Evolutionary conservation across 2,797 vertebrate species (phyloP).

Genomic region (Huso huso): DNA sequence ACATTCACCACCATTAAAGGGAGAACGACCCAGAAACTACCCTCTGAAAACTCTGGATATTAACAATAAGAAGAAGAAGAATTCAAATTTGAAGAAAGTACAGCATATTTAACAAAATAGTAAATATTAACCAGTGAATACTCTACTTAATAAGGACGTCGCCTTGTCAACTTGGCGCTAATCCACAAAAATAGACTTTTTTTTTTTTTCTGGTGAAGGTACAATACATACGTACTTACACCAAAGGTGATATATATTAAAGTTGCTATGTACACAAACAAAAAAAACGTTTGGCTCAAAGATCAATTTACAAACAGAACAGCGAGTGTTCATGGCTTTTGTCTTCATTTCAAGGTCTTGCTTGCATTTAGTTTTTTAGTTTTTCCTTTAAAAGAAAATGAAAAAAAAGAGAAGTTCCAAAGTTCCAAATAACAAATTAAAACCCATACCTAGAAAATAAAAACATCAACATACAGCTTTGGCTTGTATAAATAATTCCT

Average conservation of each 20-base stretch:
- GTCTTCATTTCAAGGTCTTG: conserved; percentile 83
- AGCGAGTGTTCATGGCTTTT: conserved; percentile 98
- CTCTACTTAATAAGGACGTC: conserved; percentile 87
- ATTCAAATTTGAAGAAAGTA: conserved; percentile 82
- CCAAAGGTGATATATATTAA: conserved; percentile 90
- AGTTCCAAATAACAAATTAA: conserved; percentile 67
- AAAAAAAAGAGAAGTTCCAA: conserved; percentile 44
- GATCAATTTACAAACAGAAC: conserved; percentile 92
- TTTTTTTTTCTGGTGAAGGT: conserved; percentile 74
- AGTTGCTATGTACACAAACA: conserved; percentile 86
- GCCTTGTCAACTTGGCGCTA: conserved; percentile 88
- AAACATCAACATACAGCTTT: conserved; percentile 87
- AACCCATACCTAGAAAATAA: conserved; percentile 79
- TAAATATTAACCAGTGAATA: conserved; percentile 94
- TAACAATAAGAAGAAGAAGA: conserved; percentile 58
- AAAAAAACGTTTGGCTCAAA: conserved; percentile 91
- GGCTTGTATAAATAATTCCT: conserved; percentile 97
- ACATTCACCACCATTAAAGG: conserved; percentile 81
- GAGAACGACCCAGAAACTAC: conserved; percentile 62
- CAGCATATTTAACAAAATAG: conserved; percentile 90
- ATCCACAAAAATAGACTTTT: conserved; percentile 99
- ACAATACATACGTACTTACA: conserved; percentile 87
- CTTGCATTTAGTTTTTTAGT: conserved; percentile 73
- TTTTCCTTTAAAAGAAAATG: conserved; percentile 72
- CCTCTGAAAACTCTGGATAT: conserved; percentile 71